Conservation (phyloP, 2,888 invertebrate genomes). For the Tribolium freemani region DNA sequence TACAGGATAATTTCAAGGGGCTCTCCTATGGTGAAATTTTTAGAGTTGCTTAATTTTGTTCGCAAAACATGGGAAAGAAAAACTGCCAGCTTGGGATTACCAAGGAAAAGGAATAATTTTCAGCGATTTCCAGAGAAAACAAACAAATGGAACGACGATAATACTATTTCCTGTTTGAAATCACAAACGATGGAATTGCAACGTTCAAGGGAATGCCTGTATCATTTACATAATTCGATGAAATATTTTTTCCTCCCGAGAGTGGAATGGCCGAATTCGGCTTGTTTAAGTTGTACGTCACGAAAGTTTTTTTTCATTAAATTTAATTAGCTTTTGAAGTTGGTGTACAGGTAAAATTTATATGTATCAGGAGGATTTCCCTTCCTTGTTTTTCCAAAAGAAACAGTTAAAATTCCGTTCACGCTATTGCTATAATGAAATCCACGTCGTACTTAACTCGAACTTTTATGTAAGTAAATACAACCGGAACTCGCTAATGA, state of each 20-base stretch:
- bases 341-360: constrained; percentile 23
- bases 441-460: constrained; percentile 42
- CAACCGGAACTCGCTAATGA: constrained; percentile 52
- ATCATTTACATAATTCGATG: constrained; percentile 39
- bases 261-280: background rate
- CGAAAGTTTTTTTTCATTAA: background rate
- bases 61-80: constrained; percentile 19
- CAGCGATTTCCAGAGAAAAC: constrained; percentile 38
- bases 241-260: constrained; percentile 23
- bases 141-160: constrained; percentile 41
- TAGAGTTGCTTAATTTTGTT: constrained; percentile 23
- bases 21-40: background rate
- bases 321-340: constrained; percentile 16
- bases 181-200: constrained; percentile 35
- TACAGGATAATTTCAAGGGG: background rate
- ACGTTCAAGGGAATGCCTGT: constrained; percentile 26
- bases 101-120: constrained; percentile 34
- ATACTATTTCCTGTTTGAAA: constrained; percentile 38
- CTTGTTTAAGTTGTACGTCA: background rate
- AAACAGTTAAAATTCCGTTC: constrained; percentile 42
- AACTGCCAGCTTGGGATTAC: constrained; percentile 32
- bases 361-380: constrained; percentile 25
- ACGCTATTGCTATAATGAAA: constrained; percentile 41
- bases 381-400: constrained; percentile 19
- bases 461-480: constrained; percentile 52